phyloP scores from a whole-genome alignment of 2,797 vertebrate genomes.

The Numenius phaeopus region DNA sequence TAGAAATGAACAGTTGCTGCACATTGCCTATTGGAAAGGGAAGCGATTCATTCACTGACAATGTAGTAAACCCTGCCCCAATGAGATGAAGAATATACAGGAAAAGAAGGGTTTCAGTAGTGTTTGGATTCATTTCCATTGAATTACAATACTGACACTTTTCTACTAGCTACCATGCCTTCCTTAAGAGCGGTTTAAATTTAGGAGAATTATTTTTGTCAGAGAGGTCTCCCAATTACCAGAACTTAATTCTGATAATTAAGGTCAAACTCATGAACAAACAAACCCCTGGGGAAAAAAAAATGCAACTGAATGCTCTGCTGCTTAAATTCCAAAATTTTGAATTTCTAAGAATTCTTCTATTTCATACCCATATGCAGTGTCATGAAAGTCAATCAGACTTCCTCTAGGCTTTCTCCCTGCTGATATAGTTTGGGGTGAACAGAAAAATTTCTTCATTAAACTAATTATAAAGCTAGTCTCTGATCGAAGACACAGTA shows the following conservation, averaged over 20 bases:
- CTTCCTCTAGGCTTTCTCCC: background rate
- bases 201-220: background rate
- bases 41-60: fast-evolving
- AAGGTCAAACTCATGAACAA: background rate
- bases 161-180: background rate
- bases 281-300: background rate
- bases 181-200: background rate
- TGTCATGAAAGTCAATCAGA: background rate
- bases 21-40: background rate
- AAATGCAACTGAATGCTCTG: background rate
- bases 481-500: background rate
- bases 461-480: background rate
- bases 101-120: background rate
- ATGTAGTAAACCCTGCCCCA: background rate
- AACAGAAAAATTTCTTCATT: background rate
- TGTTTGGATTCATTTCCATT: background rate
- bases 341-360: background rate
- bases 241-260: conserved; percentile 2
- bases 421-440: background rate
- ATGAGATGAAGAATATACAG: background rate
- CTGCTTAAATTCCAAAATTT: background rate
- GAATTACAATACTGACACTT: background rate
- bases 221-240: background rate
- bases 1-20: background rate
- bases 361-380: background rate